Evolutionary conservation across 2,888 invertebrate species (phyloP), one percentile per base, ranked within the genome.

Genomic region (Alloscopus bannaensis): DNA sequence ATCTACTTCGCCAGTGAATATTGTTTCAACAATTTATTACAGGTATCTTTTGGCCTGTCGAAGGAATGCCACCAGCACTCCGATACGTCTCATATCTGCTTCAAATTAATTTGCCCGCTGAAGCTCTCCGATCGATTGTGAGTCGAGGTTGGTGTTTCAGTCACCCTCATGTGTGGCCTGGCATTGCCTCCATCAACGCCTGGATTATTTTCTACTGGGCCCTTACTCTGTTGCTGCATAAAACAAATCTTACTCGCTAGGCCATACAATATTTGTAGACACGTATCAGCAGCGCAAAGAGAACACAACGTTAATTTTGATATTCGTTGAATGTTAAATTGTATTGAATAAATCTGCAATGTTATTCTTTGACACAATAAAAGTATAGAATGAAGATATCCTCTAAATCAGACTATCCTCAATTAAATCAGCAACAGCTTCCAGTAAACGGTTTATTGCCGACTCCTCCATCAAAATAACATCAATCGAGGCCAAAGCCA

Each of bases 31-130:
- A 13, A 36, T 8, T 8, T 82, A 86, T 28, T 87, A 1, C 87
- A 92, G 97, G 97, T 68, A 96, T 97, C 40, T 95, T 97, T 87
- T 97, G 97, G 97, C 97, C 97, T 79, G 93, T 97, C 80, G 96
- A 97, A 88, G 96, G 96, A 73, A 97, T 98, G 95, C 97, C 97
- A n/a, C 1, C 91, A 92, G 86, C 91, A 94, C 79, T 81, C 13
- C 79, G 70, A 50, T 2, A 3, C 3, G 13, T 62, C 16, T 11
- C 24, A 18, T 3, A 3, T 6, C 22, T 22, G n/a, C 45, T 81
- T 26, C 81, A 78, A 18, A 52, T 68, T 26, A 81, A 78, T n/a
- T 52, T 78, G 16, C 52, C 66, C 13, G 36, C 57, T 11, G 78
- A 78, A 28, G 50, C 73, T 22, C 31, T 73, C 26, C 29, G 81